Evolutionary conservation across 2,888 invertebrate species (phyloP), one percentile per base, ranked within the genome.

Genomic region (Ectemnius lituratus): DNA sequence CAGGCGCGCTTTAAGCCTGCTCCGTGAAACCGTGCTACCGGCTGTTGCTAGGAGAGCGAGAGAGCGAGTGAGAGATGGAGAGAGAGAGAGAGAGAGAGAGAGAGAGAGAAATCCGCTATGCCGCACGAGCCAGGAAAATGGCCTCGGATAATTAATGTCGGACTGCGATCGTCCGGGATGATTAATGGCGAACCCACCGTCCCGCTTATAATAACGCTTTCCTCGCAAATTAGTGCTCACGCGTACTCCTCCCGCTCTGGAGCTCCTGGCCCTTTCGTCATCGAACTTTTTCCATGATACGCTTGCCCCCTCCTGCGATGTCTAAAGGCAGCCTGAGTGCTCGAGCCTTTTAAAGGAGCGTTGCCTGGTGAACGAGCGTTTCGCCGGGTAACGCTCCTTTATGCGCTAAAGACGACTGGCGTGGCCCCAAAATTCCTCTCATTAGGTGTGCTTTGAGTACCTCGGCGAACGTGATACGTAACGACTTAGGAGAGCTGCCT

Each of bases 141-240:
- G 86, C 86, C 84, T 76, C 80, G 83, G 86, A 88, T 89, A 88
- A 89, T 89, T 88, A 88, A 88, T 88, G 88, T 86, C 86, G 85
- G 84, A 83, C 84, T 84, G 82, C 85, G 85, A 88, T 88, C 86
- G 85, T 84, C 80, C 75, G 81, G 83, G 81, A 88, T 87, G 87
- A 88, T 88, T 88, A 88, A 88, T 88, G 85, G 82, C 86, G 82
- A 78, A 73, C 85, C 76, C 62, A 70, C 80, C 73, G 78, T 82
- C 82, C 76, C 80, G 81, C 84, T 82, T 80, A 75, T 88, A 87
- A 86, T 87, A 86, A 86, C 86, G 85, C 83, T 86, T 86, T 82
- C 84, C 76, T 79, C 80, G 83, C 85, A 86, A 87, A 88, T 88
- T 85, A 88, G 85, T 85, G 84, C 84, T 85, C 85, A 83, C 84